Evolutionary conservation across 2,113 vertebrate species (phyloP), one percentile per base, ranked within the genome.

Genomic region (Malurus elegans): DNA sequence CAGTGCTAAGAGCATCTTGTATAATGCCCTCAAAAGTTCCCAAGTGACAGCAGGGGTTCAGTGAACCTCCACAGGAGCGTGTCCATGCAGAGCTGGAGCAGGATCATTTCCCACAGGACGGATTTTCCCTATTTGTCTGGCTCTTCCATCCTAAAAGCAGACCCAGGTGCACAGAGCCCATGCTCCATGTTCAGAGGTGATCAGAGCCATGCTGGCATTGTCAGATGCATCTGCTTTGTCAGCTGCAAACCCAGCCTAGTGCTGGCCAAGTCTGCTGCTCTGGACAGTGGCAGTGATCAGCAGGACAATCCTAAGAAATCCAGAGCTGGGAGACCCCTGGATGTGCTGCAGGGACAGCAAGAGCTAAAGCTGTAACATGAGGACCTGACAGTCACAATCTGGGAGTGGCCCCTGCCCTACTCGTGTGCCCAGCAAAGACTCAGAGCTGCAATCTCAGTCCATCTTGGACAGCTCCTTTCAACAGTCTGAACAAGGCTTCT

Each of bases 191-290:
- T 88, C 61, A 57, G 45, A 83, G 12, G 18, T 26, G 21, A 18
- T 91, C 24, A 48, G 42, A 86, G 28, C 36, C 1, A 0, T 4
- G 34, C 66, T 10, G 0, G 0, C 15, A 7, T 2, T 32, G 7
- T 31, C 36, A 82, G 42, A 25, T 13, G 20, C n/a, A 71, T 20
- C 7, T 26, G 6, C 6, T 45, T 70, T 80, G 14, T 57, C n/a
- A 38, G 44, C 81, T 62, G 79, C 32, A 48, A 73, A 47, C 18
- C 38, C 50, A 58, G 18, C 13, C 29, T 29, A 4, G n/a, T 38
- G 31, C 31, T 53, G 34, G 62, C 25, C 34, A 29, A 9, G 6
- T 18, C 29, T 65, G 40, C 32, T 64, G 32, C 73, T 87, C 65
- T 11, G 7, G 20, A 62, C 8, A 5, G 3, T 12, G 32, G 18